Conservation (phyloP, 2,797 vertebrate genomes). For the Enteromius fasciolatus region DNA sequence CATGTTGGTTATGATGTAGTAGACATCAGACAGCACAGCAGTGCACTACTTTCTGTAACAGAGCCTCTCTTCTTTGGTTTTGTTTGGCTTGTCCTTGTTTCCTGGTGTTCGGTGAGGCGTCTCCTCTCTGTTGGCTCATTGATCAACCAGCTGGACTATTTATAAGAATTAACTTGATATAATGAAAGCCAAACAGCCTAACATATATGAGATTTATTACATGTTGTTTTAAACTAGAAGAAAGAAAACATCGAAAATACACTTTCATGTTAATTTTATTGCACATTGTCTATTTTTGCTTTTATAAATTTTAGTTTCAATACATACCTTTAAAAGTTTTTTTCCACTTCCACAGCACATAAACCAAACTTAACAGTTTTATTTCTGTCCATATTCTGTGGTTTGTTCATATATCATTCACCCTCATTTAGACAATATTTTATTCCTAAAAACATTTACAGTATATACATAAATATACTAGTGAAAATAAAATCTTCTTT, state of each 20-base stretch:
- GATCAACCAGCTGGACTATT: slow-evolving; percentile 16
- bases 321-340: too few species aligned
- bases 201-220: too few species aligned
- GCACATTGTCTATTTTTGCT: slow-evolving; percentile 22
- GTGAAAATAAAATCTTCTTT: neutral
- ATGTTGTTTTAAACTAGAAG: neutral
- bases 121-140: neutral
- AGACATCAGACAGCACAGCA: neutral
- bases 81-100: neutral
- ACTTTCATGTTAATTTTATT: neutral
- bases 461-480: neutral
- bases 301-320: slow-evolving; percentile 21
- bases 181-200: neutral
- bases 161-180: neutral
- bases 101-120: neutral
- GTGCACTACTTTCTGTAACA: neutral
- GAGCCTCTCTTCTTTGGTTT: neutral
- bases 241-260: neutral
- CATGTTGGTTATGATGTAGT: neutral
- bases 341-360: neutral
- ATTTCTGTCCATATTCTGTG: neutral
- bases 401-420: neutral
- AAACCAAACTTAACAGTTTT: neutral
- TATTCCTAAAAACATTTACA: neutral
- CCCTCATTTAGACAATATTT: neutral